Conservation (phyloP, 2,888 invertebrate species). For the Ephialtes manifestator region DNA sequence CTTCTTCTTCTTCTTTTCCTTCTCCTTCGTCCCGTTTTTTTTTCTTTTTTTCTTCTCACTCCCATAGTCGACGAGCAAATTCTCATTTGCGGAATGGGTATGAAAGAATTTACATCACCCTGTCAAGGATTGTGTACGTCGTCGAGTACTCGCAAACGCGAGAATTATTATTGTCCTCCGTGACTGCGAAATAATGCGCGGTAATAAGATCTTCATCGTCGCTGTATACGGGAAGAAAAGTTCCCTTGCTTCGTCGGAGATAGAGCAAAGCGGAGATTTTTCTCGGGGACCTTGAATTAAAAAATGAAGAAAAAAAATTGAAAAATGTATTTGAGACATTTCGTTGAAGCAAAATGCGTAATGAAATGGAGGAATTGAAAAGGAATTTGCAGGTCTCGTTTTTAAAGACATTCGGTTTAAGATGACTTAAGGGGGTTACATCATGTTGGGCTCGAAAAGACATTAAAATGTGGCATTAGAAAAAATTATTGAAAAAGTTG, state of each 20-base stretch:
- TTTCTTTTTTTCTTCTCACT: slow-evolving; percentile 22
- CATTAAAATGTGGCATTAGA: no score
- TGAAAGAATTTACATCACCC: slow-evolving; percentile 77
- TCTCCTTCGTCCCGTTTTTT: slow-evolving; percentile 19
- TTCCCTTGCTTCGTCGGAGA: background rate
- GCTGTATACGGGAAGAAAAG: slow-evolving; percentile 14
- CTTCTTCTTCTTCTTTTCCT: slow-evolving; percentile 41
- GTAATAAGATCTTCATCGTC: slow-evolving; percentile 70
- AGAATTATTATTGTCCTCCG: slow-evolving; percentile 75
- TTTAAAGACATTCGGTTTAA: background rate
- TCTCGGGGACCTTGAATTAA: background rate
- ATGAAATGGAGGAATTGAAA: background rate
- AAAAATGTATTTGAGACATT: background rate
- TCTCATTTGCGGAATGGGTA: slow-evolving; percentile 81
- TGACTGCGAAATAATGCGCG: slow-evolving; percentile 66
- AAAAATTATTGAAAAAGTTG: no score
- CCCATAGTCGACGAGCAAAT: slow-evolving; percentile 67
- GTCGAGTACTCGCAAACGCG: slow-evolving; percentile 58
- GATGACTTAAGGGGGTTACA: no score
- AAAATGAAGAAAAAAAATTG: background rate
- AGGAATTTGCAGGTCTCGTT: background rate
- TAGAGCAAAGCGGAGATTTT: background rate
- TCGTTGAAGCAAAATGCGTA: background rate
- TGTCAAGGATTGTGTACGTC: slow-evolving; percentile 65
- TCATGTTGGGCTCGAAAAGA: no score